A percentile compares a stretch with the other conserved stretches of the same genome.
These are phyloP conservation scores for Metellina segmentata DNA, from an alignment of 2,888 invertebrate species.

Conservation along the genomic window DNA sequence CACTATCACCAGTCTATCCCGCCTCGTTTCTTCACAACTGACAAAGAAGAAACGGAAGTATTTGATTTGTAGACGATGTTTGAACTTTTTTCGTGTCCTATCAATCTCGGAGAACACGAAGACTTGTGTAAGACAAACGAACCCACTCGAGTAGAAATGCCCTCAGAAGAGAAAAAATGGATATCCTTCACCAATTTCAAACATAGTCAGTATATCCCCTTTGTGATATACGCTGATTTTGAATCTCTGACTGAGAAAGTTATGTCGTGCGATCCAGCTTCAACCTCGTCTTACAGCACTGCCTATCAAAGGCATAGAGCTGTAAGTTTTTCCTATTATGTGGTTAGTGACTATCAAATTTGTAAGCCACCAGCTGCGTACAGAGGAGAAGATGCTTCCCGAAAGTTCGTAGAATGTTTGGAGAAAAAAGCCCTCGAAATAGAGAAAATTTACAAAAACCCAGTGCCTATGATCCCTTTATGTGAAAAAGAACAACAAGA, in stretches of 20 bases:
- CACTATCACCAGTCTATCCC: background rate
- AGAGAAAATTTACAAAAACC: background rate
- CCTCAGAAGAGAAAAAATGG: background rate
- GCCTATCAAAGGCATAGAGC: too few relatives aligned
- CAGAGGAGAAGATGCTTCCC: too few relatives aligned
- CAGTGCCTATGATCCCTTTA: background rate
- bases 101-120: background rate
- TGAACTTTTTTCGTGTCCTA: background rate
- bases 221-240: too few relatives aligned
- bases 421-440: background rate
- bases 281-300: too few relatives aligned
- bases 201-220: background rate
- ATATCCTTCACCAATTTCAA: background rate
- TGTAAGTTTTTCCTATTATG: too few relatives aligned
- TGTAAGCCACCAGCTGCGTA: too few relatives aligned
- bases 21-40: background rate
- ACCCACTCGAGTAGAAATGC: background rate
- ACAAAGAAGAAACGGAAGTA: background rate
- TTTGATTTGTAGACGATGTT: background rate
- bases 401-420: background rate
- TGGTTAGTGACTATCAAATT: too few relatives aligned
- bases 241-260: too few relatives aligned
- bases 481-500: background rate
- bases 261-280: too few relatives aligned
- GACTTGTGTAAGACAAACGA: background rate